These are phyloP conservation scores for Chirona hameri DNA, from an alignment of 2,888 invertebrate genomes.

Conservation along the genomic window DNA sequence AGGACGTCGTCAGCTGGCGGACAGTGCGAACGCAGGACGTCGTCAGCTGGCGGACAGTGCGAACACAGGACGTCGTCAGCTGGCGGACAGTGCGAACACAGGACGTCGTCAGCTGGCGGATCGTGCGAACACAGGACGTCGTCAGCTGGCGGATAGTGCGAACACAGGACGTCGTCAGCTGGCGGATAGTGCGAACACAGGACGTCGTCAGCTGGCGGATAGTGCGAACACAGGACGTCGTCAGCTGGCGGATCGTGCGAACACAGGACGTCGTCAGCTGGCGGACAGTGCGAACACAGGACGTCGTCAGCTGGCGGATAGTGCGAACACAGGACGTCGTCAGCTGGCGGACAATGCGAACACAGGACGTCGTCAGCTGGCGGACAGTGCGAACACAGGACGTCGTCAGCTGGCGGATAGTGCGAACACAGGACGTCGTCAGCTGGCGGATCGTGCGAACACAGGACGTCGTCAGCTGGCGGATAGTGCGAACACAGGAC, in stretches of 20 bases:
- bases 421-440: background rate
- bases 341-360: slow-evolving; percentile 52
- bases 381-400: slow-evolving; percentile 39
- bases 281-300: slow-evolving; percentile 39
- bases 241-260: too few relatives aligned
- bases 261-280: too few relatives aligned
- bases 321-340: too few relatives aligned
- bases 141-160: slow-evolving; percentile 53
- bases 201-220: slow-evolving; percentile 50
- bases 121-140: too few relatives aligned
- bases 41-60: slow-evolving; percentile 50
- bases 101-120: too few relatives aligned
- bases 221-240: slow-evolving; percentile 28
- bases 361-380: slow-evolving; percentile 49
- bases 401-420: slow-evolving; percentile 50
- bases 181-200: slow-evolving; percentile 40
- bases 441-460: too few relatives aligned
- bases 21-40: slow-evolving; percentile 29
- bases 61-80: slow-evolving; percentile 44
- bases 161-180: slow-evolving; percentile 48
- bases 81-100: slow-evolving; percentile 46
- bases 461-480: too few relatives aligned
- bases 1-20: too few relatives aligned
- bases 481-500: slow-evolving; percentile 34
- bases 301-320: too few relatives aligned